These are phyloP conservation scores for Pterocles orientalis DNA, from an alignment of 2,113 vertebrate species.

Conservation along the genomic window DNA sequence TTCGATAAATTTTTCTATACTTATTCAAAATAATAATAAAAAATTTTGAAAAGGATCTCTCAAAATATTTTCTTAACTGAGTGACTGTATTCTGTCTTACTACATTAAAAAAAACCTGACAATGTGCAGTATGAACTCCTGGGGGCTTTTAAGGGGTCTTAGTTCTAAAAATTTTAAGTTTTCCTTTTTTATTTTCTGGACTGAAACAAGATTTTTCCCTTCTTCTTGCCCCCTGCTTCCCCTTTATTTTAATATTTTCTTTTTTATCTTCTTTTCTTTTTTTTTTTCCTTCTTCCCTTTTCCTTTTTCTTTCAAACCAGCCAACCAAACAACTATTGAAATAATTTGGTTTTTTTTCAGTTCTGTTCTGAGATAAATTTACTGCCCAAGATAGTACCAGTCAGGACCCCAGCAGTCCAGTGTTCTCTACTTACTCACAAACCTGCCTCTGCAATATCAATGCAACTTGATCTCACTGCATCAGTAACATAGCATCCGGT, in stretches of 20 bases:
- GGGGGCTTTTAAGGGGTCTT: background rate
- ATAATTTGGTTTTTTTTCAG: background rate
- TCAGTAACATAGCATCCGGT: background rate
- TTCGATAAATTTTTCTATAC: background rate
- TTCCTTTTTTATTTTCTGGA: background rate
- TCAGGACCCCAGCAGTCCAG: background rate
- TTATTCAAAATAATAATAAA: background rate
- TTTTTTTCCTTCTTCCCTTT: no score
- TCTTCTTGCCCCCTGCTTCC: no score
- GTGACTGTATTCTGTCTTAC: background rate
- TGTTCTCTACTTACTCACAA: background rate
- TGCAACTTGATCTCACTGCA: slow-evolving; percentile 14
- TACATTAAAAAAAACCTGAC: background rate
- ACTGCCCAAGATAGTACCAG: background rate
- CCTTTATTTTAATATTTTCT: no score
- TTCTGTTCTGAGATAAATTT: background rate
- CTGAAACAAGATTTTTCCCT: background rate
- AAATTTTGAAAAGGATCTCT: background rate
- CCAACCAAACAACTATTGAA: background rate
- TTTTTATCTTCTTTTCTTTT: no score
- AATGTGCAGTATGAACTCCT: background rate
- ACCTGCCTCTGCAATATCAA: background rate
- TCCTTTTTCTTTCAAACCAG: background rate
- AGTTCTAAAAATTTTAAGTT: background rate
- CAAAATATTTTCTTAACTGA: background rate